These are phyloP conservation scores for Scotopteryx bipunctaria DNA, from an alignment of 2,888 invertebrate species.

Conservation along the genomic window DNA sequence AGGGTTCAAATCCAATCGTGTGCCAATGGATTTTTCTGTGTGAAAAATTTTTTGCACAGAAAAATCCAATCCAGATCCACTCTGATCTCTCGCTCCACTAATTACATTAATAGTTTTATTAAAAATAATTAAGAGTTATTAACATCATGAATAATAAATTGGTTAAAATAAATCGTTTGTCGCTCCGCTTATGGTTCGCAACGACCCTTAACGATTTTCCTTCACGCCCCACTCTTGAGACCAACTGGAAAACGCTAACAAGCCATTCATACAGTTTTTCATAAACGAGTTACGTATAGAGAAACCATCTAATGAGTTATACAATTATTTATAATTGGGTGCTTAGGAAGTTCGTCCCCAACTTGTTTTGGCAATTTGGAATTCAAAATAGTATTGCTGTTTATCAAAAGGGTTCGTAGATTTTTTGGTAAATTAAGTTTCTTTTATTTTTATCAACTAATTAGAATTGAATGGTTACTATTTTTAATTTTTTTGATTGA, in stretches of 20 bases:
- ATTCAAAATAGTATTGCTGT: conserved; percentile 33
- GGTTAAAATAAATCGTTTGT: conserved; percentile 1
- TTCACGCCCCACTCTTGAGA: conserved; percentile 60
- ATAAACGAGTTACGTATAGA: conserved; percentile 65
- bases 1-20: too few species aligned
- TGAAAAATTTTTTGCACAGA: too few species aligned
- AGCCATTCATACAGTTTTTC: conserved; percentile 71
- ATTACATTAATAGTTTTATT: too few species aligned
- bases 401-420: conserved; percentile 1
- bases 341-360: conserved; percentile 48
- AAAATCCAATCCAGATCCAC: too few species aligned
- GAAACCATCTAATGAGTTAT: conserved; percentile 61
- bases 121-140: too few species aligned
- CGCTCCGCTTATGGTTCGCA: conserved; percentile 38
- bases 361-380: conserved; percentile 47
- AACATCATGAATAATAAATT: too few species aligned
- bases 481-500: too few species aligned
- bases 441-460: too few species aligned
- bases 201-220: conserved; percentile 51
- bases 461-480: too few species aligned
- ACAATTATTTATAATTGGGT: conserved; percentile 68
- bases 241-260: conserved; percentile 70
- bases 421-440: too few species aligned
- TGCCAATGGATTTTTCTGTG: too few species aligned
- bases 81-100: too few species aligned